Evolutionary conservation across 2,888 invertebrate genomes (phyloP).

Genomic region (Scaptomyza parva): DNA sequence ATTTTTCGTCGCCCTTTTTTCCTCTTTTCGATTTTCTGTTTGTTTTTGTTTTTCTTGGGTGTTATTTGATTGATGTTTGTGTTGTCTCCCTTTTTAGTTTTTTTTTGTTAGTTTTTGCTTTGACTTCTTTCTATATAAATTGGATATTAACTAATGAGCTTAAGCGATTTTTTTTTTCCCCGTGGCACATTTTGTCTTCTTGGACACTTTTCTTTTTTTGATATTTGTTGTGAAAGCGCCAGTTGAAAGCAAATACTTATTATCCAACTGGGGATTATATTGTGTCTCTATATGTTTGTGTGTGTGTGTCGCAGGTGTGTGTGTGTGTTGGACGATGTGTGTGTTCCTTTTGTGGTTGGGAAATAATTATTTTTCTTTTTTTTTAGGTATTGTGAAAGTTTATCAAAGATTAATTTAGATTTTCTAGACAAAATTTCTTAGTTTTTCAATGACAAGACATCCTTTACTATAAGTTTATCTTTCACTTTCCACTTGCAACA

Average conservation of each 20-base stretch:
- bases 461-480: background rate
- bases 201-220: slow-evolving; percentile 3
- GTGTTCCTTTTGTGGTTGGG: slow-evolving; percentile 17
- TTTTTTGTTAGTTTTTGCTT: slow-evolving; percentile 6
- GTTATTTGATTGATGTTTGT: slow-evolving; percentile 72
- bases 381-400: no score
- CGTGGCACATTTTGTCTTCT: slow-evolving; percentile 32
- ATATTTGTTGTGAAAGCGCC: slow-evolving; percentile 62
- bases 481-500: background rate
- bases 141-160: slow-evolving; percentile 80
- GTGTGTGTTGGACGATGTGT: slow-evolving; percentile 34
- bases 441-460: background rate
- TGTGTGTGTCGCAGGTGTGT: background rate
- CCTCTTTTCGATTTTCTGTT: no score
- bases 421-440: no score
- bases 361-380: no score
- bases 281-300: no score
- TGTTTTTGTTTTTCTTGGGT: slow-evolving; percentile 16
- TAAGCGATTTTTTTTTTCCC: slow-evolving; percentile 66
- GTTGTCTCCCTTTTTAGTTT: slow-evolving; percentile 32
- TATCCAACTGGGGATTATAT: slow-evolving; percentile 14
- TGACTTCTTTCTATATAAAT: slow-evolving; percentile 66
- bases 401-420: no score
- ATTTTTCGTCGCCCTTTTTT: slow-evolving; percentile 8
- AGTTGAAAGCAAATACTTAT: slow-evolving; percentile 40